Conservation (phyloP, 2,113 vertebrate species). For the Nestor notabilis region DNA sequence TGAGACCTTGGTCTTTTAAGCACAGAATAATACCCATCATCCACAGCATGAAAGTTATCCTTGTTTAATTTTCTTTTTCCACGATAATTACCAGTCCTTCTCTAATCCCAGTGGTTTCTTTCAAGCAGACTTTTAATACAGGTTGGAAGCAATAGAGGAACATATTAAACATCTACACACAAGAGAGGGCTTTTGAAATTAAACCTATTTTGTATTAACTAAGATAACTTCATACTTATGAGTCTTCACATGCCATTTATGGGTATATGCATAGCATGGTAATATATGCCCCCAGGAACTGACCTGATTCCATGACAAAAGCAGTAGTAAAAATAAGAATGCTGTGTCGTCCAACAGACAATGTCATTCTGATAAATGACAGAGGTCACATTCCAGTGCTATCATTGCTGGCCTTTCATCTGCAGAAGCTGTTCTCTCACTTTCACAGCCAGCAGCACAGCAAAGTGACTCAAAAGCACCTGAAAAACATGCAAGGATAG, state of each 20-base stretch:
- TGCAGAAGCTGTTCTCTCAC: background rate
- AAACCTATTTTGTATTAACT: background rate
- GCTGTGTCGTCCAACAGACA: background rate
- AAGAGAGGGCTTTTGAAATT: background rate
- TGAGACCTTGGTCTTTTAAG: background rate
- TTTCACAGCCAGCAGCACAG: background rate
- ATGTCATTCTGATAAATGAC: background rate
- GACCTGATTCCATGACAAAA: background rate
- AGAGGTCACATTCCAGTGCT: slow-evolving; percentile 21
- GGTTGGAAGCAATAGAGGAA: background rate
- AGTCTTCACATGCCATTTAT: background rate
- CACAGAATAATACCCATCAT: background rate
- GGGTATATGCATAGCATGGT: background rate
- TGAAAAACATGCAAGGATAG: background rate
- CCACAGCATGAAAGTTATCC: background rate
- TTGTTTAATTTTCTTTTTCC: background rate
- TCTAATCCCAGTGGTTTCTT: background rate
- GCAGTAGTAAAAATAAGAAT: background rate
- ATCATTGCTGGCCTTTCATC: slow-evolving; percentile 3
- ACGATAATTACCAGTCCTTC: background rate
- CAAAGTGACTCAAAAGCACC: background rate
- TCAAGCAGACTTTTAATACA: background rate
- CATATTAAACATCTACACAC: background rate
- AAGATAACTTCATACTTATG: background rate
- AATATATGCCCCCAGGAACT: background rate